Evolutionary conservation across 2,888 invertebrate species (phyloP).

Genomic region (Ametastegia equiseti): DNA sequence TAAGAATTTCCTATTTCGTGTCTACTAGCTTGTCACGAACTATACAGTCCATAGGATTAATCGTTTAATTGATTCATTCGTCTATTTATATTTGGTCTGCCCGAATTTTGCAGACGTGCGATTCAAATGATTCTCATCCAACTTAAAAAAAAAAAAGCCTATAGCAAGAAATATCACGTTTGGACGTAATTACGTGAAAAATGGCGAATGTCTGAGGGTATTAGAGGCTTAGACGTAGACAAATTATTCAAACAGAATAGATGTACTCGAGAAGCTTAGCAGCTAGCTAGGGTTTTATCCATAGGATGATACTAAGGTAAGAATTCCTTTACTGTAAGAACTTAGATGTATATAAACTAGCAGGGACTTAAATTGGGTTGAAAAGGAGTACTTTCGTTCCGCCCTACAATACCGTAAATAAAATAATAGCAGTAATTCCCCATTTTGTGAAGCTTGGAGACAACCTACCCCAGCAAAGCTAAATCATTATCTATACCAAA

Average conservation of each 20-base stretch:
- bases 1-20: constrained; percentile 4
- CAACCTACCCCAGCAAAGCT: background rate
- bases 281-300: background rate
- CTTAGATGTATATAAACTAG: background rate
- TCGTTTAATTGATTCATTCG: too few relatives aligned
- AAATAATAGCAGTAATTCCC: background rate
- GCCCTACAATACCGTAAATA: background rate
- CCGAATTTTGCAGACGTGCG: background rate
- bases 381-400: background rate
- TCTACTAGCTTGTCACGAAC: background rate
- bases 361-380: background rate
- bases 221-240: background rate
- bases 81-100: too few relatives aligned
- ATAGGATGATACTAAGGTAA: background rate
- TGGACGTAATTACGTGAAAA: background rate
- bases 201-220: background rate
- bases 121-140: background rate
- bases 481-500: background rate
- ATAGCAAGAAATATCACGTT: background rate
- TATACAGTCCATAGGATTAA: background rate
- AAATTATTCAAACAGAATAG: background rate
- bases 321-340: background rate
- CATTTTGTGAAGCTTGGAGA: background rate
- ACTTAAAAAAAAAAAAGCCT: background rate
- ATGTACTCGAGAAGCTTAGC: background rate